phyloP scores from a whole-genome alignment of 2,113 vertebrate species.

The Crotalus horridus region DNA sequence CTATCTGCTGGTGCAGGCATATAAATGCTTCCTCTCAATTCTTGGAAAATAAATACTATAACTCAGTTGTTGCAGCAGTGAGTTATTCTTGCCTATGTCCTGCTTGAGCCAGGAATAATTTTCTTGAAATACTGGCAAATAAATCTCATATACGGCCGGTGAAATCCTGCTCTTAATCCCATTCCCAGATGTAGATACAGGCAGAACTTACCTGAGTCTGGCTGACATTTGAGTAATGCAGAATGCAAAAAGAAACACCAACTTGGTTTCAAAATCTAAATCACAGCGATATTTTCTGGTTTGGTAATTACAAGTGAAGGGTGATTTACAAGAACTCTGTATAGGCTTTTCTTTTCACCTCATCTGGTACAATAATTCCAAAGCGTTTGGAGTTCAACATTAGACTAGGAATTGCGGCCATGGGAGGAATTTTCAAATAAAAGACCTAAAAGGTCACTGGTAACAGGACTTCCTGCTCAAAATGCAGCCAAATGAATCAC shows the following conservation, averaged over 20 bases:
- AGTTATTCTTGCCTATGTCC: not conserved
- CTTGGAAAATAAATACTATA: not conserved
- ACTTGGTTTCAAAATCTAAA: not conserved
- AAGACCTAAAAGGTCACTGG: not conserved
- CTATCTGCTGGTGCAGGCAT: not conserved
- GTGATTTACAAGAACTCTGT: not conserved
- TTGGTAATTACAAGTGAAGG: not conserved
- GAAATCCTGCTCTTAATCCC: not conserved
- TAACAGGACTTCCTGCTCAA: not conserved
- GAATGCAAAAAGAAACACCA: not conserved
- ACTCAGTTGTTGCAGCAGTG: not conserved
- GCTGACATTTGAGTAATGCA: not conserved
- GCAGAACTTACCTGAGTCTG: not conserved
- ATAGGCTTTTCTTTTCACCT: not conserved
- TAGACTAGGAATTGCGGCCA: not conserved
- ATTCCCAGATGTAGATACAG: not conserved
- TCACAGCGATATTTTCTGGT: not conserved
- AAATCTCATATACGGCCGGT: not conserved
- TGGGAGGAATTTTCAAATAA: not conserved
- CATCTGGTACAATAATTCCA: not conserved
- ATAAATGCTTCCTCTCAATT: not conserved
- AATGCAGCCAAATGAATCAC: not conserved
- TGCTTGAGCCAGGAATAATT: not conserved
- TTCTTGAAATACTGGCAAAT: not conserved
- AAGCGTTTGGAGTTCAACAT: not conserved